phyloP scores from a whole-genome alignment of 35 echinoderm and acorn worm genomes.

The Ophiothrix spiculata region DNA sequence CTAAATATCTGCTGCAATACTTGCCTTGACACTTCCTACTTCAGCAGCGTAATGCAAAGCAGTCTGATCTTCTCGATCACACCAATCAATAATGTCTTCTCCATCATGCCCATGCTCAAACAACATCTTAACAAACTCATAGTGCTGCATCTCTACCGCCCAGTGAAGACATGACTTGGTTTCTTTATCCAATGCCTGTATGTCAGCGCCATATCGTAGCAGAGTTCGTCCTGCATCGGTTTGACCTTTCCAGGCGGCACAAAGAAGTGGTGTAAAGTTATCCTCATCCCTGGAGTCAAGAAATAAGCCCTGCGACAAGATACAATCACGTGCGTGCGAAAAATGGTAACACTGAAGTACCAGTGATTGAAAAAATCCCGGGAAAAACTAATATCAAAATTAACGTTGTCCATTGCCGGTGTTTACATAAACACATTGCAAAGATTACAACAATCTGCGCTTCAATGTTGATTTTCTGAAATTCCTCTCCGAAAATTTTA shows the following conservation, averaged over 20 bases:
- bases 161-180: slow-evolving; percentile 68
- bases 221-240: slow-evolving; percentile 38
- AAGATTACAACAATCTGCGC: no score
- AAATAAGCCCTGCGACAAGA: slow-evolving; percentile 21
- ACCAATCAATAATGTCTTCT: slow-evolving; percentile 5
- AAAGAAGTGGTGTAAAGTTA: slow-evolving; percentile 62
- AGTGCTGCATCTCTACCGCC: slow-evolving; percentile 73
- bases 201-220: slow-evolving; percentile 34
- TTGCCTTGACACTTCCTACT: slow-evolving; percentile 63
- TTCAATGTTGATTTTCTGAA: no score
- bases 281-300: slow-evolving; percentile 57
- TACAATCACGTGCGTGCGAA: no score
- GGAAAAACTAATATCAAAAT: no score
- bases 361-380: no score
- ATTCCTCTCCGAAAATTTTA: no score
- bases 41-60: slow-evolving; percentile 71
- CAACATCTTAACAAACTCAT: slow-evolving; percentile 43
- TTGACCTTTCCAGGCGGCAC: slow-evolving; percentile 79
- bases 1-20: no score
- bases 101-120: slow-evolving; percentile 24
- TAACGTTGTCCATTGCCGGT: no score
- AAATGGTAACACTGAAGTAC: no score
- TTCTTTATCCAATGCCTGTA: slow-evolving; percentile 17
- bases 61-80: slow-evolving; percentile 50
- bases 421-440: no score